Base-by-base conservation (phyloP, 2,888 invertebrate species). In the Drosophila birchii region DNA sequence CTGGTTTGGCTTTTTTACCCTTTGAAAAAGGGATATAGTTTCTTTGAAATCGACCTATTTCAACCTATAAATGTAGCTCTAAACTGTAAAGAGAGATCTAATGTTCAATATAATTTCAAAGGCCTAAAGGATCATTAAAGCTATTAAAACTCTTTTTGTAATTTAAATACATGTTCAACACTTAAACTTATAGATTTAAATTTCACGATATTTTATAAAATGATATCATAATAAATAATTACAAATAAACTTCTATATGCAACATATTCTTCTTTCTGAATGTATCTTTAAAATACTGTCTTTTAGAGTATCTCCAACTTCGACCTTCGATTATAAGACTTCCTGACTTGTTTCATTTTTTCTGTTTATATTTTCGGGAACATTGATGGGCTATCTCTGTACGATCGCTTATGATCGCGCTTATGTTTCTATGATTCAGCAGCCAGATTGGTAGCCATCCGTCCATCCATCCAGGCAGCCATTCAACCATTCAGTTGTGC, bases 391-490 rank as follows among this genome's bases (percentile, higher is more conserved):
- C 73, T 84, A 84, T 84, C 86, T 77, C 68, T 57, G 49, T 68
- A 64, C 75, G 74, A 88, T 86, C 75, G 77, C 73, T 80, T 87
- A 81, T 81, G 85, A 82, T 87, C 84, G 80, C 78, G 84, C 76
- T 81, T 86, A 79, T 58, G 51, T 87, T 85, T 84, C 88, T 84
- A 84, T 84, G 84, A 88, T 88, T 84, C 84, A 84, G 84, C 83
- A 82, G 79, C 75, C 69, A 69, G 70, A 81, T 78, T 84, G 86
- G 84, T 83, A 83, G 86, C 86, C 85, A 84, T 84, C 73, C 47
- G 47, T 47, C 47, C 82, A 84, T 79, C 79, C 87, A 86, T 53
- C 43, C 60, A 32, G 38, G 32, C 68, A 41, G 11, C 20, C 68
- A 68, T 68, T 55, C 54, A 47, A 39, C 39, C 67, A 68, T 68